phyloP scores from a whole-genome alignment of 2,113 vertebrate genomes.

The Seriola quinqueradiata region DNA sequence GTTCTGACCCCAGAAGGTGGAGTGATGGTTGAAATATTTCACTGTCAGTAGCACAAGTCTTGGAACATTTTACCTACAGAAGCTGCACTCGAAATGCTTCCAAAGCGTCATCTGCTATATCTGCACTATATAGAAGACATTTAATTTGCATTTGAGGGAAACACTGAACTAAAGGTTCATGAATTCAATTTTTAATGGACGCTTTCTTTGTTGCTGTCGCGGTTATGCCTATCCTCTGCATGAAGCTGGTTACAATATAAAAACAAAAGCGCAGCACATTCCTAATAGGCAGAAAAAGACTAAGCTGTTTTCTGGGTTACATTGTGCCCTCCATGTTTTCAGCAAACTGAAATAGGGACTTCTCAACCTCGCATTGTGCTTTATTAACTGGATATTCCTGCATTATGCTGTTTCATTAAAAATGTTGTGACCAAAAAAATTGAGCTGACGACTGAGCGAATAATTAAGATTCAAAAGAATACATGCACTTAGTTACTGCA shows the following conservation, averaged over 20 bases:
- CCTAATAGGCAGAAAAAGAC: constrained; percentile 44
- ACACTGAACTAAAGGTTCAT: constrained; percentile 50
- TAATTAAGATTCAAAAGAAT: constrained; percentile 39
- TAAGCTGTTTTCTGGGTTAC: constrained; percentile 61
- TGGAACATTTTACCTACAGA: not conserved
- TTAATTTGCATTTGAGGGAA: constrained; percentile 42
- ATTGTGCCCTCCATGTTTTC: constrained; percentile 43
- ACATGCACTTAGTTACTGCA: not conserved
- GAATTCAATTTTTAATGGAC: constrained; percentile 55
- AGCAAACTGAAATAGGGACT: constrained; percentile 34
- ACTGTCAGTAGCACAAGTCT: not conserved
- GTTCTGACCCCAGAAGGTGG: constrained; percentile 10
- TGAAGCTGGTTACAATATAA: constrained; percentile 9
- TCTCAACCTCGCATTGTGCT: constrained; percentile 36
- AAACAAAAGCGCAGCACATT: constrained; percentile 58
- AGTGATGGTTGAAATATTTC: not conserved
- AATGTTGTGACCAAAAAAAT: constrained; percentile 6
- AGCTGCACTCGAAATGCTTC: not conserved
- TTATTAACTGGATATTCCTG: constrained; percentile 42
- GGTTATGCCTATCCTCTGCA: constrained; percentile 14
- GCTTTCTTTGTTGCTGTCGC: constrained; percentile 17
- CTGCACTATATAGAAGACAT: not conserved
- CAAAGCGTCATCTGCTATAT: not conserved
- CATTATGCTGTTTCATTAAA: constrained; percentile 68
- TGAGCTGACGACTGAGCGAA: constrained; percentile 16